Conservation (phyloP, 2,888 invertebrate species). For the Torymus auratus region DNA sequence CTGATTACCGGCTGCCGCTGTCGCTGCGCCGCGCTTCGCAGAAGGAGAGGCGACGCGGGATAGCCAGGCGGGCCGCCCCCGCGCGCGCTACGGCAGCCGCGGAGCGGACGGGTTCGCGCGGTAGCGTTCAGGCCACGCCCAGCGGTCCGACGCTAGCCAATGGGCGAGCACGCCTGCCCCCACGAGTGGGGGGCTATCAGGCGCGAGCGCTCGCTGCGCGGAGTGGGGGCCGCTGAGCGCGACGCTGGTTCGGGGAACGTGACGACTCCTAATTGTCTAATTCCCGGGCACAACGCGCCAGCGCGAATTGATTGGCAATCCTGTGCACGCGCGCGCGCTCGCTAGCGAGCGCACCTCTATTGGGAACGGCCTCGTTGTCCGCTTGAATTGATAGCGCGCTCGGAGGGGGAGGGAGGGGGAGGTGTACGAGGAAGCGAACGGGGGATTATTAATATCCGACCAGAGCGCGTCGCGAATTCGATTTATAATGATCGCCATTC, state of each 20-base stretch:
- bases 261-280: constrained; percentile 77
- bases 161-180: not conserved
- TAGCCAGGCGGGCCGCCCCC: no score
- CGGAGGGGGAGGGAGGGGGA: not conserved
- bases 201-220: constrained; percentile 40
- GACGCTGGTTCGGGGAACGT: constrained; percentile 68
- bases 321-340: constrained; percentile 48
- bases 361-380: constrained; percentile 62
- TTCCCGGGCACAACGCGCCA: constrained; percentile 73
- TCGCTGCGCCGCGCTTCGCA: constrained; percentile 59
- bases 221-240: constrained; percentile 13
- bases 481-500: constrained; percentile 54
- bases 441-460: constrained; percentile 64
- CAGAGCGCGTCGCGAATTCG: constrained; percentile 43
- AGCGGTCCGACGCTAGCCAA: no score
- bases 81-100: not conserved
- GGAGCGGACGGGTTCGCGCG: constrained; percentile 28
- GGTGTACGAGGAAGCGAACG: constrained; percentile 35
- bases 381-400: constrained; percentile 58
- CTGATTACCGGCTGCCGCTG: constrained; percentile 74
- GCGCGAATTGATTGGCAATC: constrained; percentile 74
- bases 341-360: constrained; percentile 51
- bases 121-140: not conserved
- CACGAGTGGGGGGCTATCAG: constrained; percentile 27
- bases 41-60: constrained; percentile 24